Conservation (phyloP, 2,113 vertebrate genomes). For the Engystomops pustulosus region DNA sequence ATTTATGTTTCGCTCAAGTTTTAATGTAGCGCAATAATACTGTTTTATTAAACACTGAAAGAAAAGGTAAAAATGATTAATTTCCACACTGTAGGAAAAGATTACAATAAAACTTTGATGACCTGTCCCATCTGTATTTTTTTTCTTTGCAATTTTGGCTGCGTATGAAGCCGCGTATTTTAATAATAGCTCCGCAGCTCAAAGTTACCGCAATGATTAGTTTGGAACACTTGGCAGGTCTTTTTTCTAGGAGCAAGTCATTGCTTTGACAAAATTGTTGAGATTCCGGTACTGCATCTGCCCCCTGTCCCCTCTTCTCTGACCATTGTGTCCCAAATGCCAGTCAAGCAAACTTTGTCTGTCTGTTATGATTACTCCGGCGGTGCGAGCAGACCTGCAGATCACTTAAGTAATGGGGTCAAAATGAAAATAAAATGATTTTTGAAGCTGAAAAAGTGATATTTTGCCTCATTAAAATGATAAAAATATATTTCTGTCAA, state of each 20-base stretch:
- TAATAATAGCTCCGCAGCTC: constrained; percentile 38
- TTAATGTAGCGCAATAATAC: constrained; percentile 53
- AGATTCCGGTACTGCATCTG: constrained; percentile 20
- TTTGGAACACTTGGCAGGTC: constrained; percentile 44
- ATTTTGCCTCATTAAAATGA: constrained; percentile 60
- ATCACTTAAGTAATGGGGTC: constrained; percentile 59
- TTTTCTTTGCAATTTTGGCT: constrained; percentile 26
- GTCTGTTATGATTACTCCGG: constrained; percentile 58
- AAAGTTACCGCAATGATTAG: constrained; percentile 38
- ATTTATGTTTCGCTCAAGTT: constrained; percentile 53
- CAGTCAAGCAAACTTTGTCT: constrained; percentile 56
- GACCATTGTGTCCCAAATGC: constrained; percentile 55
- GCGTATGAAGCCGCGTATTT: constrained; percentile 38
- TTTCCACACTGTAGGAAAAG: constrained; percentile 32
- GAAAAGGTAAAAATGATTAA: constrained; percentile 54
- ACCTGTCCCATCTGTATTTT: constrained; percentile 47
- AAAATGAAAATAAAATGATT: constrained; percentile 60
- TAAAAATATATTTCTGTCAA: constrained; percentile 60
- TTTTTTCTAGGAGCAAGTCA: constrained; percentile 39
- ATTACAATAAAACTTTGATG: constrained; percentile 57
- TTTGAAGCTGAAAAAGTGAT: constrained; percentile 57
- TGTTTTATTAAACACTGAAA: constrained; percentile 52
- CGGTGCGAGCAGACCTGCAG: constrained; percentile 48
- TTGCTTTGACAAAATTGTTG: constrained; percentile 49
- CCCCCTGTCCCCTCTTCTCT: constrained; percentile 37